Conservation (phyloP, 1,140 invertebrate genomes). For the Atta texana region DNA sequence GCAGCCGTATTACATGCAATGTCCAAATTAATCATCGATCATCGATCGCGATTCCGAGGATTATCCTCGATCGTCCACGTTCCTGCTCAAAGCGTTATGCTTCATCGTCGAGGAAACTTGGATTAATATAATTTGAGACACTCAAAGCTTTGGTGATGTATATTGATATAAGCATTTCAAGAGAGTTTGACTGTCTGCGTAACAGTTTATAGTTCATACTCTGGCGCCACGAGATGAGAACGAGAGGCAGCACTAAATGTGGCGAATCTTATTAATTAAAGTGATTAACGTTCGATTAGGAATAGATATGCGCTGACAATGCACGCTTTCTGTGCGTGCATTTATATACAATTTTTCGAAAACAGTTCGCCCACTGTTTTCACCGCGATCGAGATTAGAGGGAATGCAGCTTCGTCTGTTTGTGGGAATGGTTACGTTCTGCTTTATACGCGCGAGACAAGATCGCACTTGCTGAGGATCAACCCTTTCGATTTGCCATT, state of each 20-base stretch:
- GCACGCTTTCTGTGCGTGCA: constrained; percentile 38
- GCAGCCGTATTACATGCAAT: constrained; percentile 56
- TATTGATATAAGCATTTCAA: not conserved
- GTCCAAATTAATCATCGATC: constrained; percentile 62
- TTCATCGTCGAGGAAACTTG: not conserved
- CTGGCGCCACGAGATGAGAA: not conserved
- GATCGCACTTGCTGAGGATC: constrained; percentile 3
- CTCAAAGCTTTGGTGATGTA: not conserved
- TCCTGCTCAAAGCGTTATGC: not conserved
- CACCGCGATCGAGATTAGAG: constrained; percentile 40
- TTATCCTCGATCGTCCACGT: not conserved
- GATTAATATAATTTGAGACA: constrained; percentile 13
- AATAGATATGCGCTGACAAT: constrained; percentile 26
- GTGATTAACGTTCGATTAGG: constrained; percentile 13
- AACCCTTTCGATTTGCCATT: constrained; percentile 49
- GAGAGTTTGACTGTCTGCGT: not conserved
- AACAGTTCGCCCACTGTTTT: constrained; percentile 27
- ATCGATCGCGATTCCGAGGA: constrained; percentile 32
- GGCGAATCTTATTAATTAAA: constrained; percentile 15
- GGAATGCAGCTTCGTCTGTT: constrained; percentile 70
- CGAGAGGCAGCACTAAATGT: not conserved
- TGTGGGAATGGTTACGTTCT: constrained; percentile 71
- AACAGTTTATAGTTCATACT: not conserved
- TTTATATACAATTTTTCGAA: constrained; percentile 63
- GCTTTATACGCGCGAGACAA: constrained; percentile 53